Conservation (phyloP, 2,888 invertebrate species). For the Cataglyphis livida region DNA sequence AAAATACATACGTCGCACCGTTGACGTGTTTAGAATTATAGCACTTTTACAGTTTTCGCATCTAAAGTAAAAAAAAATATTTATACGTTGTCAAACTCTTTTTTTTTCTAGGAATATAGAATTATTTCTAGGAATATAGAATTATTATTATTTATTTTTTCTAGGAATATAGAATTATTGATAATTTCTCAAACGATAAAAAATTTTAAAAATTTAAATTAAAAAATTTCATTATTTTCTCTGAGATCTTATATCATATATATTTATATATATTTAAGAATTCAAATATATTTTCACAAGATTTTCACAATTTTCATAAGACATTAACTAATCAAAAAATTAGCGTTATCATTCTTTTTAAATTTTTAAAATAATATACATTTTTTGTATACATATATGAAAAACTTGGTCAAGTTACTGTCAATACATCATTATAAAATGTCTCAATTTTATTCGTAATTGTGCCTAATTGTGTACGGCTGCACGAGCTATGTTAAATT, state of each 20-base stretch:
- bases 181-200: not conserved
- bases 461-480: not conserved
- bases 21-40: not conserved
- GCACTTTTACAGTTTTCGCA: not conserved
- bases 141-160: too few species aligned
- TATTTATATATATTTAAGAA: too few species aligned
- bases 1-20: not conserved
- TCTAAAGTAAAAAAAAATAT: not conserved
- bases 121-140: not conserved
- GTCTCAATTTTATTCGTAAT: conserved; percentile 18
- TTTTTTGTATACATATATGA: not conserved
- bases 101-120: not conserved
- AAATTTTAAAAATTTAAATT: not conserved
- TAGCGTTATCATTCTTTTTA: not conserved
- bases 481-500: not conserved
- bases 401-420: not conserved
- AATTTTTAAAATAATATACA: not conserved
- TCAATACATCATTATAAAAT: not conserved
- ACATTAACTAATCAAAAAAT: not conserved
- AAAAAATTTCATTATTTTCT: not conserved
- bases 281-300: not conserved
- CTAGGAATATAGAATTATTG: not conserved
- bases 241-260: not conserved
- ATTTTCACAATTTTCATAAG: not conserved
- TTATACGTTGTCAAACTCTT: not conserved